Percentiles rank a stretch among this genome's conserved stretches.
These are phyloP conservation scores for Drosophila paranaensis DNA, from an alignment of 2,888 invertebrate species.

Conservation along the genomic window DNA sequence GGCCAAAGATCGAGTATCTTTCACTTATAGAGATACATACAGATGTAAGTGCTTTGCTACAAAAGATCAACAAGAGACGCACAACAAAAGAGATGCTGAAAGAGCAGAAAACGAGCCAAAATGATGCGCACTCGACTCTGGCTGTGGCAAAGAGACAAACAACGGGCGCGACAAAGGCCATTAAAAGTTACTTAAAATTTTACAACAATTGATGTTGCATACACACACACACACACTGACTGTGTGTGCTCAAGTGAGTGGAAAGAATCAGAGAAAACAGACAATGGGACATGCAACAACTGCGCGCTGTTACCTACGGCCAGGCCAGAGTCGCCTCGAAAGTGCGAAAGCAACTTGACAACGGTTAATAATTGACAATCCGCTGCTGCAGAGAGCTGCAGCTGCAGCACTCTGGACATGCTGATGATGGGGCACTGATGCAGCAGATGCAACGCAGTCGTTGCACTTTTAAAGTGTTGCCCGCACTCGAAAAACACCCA, in stretches of 20 bases:
- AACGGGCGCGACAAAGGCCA: slow-evolving; percentile 55
- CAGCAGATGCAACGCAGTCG: slow-evolving; percentile 33
- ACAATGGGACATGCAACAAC: slow-evolving; percentile 57
- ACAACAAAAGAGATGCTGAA: slow-evolving; percentile 26
- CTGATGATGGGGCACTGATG: slow-evolving; percentile 29
- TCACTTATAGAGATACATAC: slow-evolving; percentile 8
- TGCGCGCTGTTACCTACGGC: slow-evolving; percentile 41
- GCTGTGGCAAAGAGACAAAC: slow-evolving; percentile 25
- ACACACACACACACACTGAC: background rate
- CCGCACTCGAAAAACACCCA: slow-evolving; percentile 65
- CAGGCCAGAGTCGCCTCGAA: slow-evolving; percentile 39
- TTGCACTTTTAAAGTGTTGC: slow-evolving; percentile 61
- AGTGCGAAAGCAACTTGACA: slow-evolving; percentile 76
- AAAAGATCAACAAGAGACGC: slow-evolving; percentile 36
- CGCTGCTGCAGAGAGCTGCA: slow-evolving; percentile 55
- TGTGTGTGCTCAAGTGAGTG: slow-evolving; percentile 68
- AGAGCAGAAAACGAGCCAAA: slow-evolving; percentile 35
- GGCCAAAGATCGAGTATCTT: slow-evolving; percentile 53
- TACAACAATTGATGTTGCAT: slow-evolving; percentile 51
- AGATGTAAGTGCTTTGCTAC: slow-evolving; percentile 31
- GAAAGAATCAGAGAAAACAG: slow-evolving; percentile 66
- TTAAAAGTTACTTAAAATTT: slow-evolving; percentile 75
- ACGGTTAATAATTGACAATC: slow-evolving; percentile 72
- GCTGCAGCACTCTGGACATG: slow-evolving; percentile 33
- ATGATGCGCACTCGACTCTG: slow-evolving; percentile 33